Evolutionary conservation across 2,113 vertebrate species (phyloP), one percentile per base, ranked within the genome.

Genomic region (Perca fluviatilis): DNA sequence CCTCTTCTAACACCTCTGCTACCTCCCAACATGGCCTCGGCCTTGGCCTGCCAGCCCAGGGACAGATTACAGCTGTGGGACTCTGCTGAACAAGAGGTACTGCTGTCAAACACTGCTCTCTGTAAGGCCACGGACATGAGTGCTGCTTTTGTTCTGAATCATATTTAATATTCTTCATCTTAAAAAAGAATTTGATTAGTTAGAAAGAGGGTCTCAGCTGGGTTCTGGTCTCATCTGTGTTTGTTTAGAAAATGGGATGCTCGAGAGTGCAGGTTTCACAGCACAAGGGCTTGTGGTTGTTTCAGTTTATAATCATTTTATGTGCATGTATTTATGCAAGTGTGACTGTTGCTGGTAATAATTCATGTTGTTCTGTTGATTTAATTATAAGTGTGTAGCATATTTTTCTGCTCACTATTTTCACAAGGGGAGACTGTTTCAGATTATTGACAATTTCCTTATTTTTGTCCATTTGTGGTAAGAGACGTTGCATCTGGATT

Each of bases 1-100:
- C 92, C 93, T 94, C 80, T 92, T 87, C 89, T 92, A 50, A 94
- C 94, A 93, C 92, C 92, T 93, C 92, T 56, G 77, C 74, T 82
- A 91, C 90, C 88, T 87, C 86, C 75, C 57, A 56, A 90, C 89
- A 82, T 86, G 91, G 87, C 91, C 88, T 82, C 19, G 78, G 83
- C 78, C 79, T 15, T 4, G 82, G 88, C 70, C 82, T 84, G 89
- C 88, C 90, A 87, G 83, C 82, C 79, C 82, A 50, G 83, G 63
- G 81, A 83, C 88, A 76, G 86, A 86, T 88, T 90, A 84, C 92
- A 86, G 86, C 81, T 77, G 76, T 76, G 61, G 53, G 49, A 77
- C 57, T 74, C 60, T 62, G 83, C 77, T 54, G 73, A 80, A 23
- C 60, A 6, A 63, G 78, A 84, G 85, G 85, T 68, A 76, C 30